phyloP scores from a whole-genome alignment of 2,113 vertebrate genomes.

The Lethenteron reissneri region DNA sequence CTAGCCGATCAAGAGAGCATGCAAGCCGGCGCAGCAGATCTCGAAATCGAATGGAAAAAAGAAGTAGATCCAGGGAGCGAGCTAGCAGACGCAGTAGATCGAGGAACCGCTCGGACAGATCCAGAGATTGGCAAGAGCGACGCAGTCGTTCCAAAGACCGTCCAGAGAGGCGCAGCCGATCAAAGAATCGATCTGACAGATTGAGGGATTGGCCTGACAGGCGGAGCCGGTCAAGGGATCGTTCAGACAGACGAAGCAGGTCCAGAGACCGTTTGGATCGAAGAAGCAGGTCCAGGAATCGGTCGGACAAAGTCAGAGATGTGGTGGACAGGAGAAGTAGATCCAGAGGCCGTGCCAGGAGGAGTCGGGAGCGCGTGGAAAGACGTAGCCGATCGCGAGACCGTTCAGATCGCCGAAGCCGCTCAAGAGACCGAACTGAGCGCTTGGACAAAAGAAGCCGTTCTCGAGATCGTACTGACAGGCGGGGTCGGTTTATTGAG shows the following conservation, averaged over 20 bases:
- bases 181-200: not conserved
- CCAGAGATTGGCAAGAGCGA: not conserved
- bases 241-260: not conserved
- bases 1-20: constrained; percentile 1
- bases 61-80: not conserved
- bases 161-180: not conserved
- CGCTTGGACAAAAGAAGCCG: not conserved
- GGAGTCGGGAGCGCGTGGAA: not conserved
- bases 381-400: not conserved
- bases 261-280: not conserved
- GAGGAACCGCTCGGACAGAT: not conserved
- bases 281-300: constrained; percentile 1
- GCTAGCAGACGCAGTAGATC: not conserved
- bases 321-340: not conserved
- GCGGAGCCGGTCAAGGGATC: constrained; percentile 1
- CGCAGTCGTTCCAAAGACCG: not conserved
- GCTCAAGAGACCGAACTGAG: not conserved
- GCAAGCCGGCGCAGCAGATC: not conserved
- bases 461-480: constrained; percentile 1
- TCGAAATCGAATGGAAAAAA: not conserved
- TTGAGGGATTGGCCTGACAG: not conserved
- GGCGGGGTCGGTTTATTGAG: not conserved
- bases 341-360: not conserved
- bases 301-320: not conserved
- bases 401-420: not conserved